Conservation (phyloP, 2,888 invertebrate species). For the Stegana nigrithorax region DNA sequence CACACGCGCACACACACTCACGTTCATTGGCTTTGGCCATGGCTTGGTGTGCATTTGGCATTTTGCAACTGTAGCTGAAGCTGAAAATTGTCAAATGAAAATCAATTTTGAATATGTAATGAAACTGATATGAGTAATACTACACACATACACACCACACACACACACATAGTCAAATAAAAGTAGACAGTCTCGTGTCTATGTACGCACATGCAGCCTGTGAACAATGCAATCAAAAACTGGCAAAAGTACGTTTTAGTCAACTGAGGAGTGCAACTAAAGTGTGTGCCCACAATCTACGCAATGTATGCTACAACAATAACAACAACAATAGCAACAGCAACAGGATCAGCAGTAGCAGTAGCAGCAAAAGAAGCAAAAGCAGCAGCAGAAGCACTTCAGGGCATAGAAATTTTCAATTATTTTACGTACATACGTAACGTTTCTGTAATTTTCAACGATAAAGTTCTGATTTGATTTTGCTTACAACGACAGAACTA, state of each 20-base stretch:
- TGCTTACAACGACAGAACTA: too few species aligned
- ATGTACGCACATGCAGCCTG: too few species aligned
- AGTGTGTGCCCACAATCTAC: too few species aligned
- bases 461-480: slow-evolving; percentile 13
- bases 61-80: neutral
- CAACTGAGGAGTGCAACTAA: too few species aligned
- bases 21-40: too few species aligned
- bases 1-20: too few species aligned
- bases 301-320: too few species aligned
- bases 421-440: slow-evolving; percentile 10
- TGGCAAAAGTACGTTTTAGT: too few species aligned
- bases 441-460: slow-evolving; percentile 8
- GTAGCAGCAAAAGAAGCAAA: too few species aligned
- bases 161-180: neutral
- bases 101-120: slow-evolving; percentile 12
- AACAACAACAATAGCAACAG: too few species aligned
- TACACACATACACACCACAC: neutral
- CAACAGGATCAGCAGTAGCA: too few species aligned
- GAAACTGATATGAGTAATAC: neutral
- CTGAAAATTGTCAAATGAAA: slow-evolving; percentile 16
- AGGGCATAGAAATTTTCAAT: slow-evolving; percentile 11
- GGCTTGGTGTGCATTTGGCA: neutral
- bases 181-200: neutral
- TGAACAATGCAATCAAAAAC: too few species aligned
- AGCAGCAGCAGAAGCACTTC: neutral